Base-by-base conservation (phyloP, 2,888 invertebrate species). In the Morpho achilles region DNA sequence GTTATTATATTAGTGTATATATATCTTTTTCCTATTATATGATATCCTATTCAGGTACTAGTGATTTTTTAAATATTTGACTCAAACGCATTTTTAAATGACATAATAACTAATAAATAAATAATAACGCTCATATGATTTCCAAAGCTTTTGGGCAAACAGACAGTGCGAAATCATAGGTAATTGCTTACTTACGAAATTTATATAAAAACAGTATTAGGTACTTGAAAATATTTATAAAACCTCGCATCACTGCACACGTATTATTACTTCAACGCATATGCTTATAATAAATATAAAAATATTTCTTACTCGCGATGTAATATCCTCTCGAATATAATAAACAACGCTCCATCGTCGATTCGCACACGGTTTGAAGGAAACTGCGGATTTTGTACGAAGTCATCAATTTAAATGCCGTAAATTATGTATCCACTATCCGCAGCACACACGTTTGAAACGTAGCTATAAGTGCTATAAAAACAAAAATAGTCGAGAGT, bases 321-420 rank as follows among this genome's bases (percentile, higher is more conserved):
- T 40, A 47, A 53, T 40, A 53, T 53, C 53, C 53, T 47, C 40
- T 53, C 40, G 47, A 16, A 16, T 46, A 53, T 46, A 53, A 46
- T 53, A 53, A 22, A 22, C 46, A 41, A 22, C 16, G 53, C 46
- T 60, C 54, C 51, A 60, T 54, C 53, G 57, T 49, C 7, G 41
- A 45, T 46, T 9, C 46, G 46, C n/a, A 40, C 40, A 53, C 52
- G 23, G 32, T 23, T 32, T 23, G 44, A 23, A 47, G 45, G 40
- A 53, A 46, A 53, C 47, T 53, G 53, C 39, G 41, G 8, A 58
- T 41, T 50, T 50, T 40, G 46, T 51, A 47, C 22, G 49, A 16
- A 47, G 55, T 53, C 42, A 41, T 50, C 52, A 51, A 44, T 57
- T 57, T 62, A 62, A 60, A 62, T 58, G 57, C 48, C 39, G 48